These are phyloP conservation scores for Misgurnus anguillicaudatus DNA, from an alignment of 2,113 vertebrate species.

Conservation along the genomic window DNA sequence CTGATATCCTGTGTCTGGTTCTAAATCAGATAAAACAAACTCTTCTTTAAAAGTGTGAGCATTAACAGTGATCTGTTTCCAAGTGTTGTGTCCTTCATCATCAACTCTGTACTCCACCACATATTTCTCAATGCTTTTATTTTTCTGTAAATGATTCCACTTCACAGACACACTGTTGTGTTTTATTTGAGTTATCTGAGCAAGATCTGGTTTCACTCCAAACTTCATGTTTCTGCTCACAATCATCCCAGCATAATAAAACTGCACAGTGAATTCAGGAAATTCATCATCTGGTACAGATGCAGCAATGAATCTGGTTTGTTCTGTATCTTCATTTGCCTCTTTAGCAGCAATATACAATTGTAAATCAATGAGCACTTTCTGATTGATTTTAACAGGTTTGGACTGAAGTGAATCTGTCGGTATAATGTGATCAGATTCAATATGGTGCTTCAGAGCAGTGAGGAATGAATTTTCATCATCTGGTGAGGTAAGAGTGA, in stretches of 20 bases:
- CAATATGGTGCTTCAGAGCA: neutral
- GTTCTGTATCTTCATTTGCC: neutral
- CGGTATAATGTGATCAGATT: neutral
- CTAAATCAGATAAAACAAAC: constrained; percentile 4
- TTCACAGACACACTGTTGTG: constrained; percentile 2
- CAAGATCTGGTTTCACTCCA: neutral
- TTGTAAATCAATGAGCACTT: neutral
- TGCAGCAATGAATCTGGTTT: constrained; percentile 28
- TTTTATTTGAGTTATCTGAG: neutral
- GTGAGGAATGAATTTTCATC: constrained; percentile 7
- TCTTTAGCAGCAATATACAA: constrained; percentile 25
- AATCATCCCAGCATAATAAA: constrained; percentile 6
- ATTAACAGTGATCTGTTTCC: neutral
- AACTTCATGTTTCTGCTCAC: constrained; percentile 8
- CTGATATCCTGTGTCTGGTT: constrained; percentile 21
- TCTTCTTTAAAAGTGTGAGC: neutral
- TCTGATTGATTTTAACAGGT: neutral
- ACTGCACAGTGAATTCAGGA: neutral
- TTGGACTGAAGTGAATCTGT: neutral
- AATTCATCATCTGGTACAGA: neutral
- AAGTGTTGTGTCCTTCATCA: neutral
- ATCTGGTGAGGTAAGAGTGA: constrained; percentile 13
- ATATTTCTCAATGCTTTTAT: neutral
- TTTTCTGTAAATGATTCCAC: neutral
- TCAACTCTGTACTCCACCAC: constrained; percentile 1